Evolutionary conservation across 2,113 vertebrate species (phyloP).

Genomic region (Mesocricetus auratus): DNA sequence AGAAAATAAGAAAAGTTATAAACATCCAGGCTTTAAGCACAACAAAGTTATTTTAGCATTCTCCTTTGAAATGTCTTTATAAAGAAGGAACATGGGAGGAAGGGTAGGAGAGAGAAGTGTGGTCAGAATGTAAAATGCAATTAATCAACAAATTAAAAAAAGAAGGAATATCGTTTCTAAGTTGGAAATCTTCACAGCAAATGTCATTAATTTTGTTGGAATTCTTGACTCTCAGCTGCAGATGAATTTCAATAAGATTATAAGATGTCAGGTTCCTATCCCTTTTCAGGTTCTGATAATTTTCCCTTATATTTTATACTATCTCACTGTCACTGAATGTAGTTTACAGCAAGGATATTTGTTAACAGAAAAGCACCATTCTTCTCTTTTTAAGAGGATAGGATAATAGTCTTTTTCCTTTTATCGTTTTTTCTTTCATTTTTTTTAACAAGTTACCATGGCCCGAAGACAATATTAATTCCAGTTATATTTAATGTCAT

Average conservation of each 20-base stretch:
- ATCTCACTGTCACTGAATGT: neutral
- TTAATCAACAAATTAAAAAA: too few species aligned
- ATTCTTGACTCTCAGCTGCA: neutral
- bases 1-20: neutral
- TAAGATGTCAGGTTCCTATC: neutral
- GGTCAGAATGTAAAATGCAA: too few species aligned
- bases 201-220: neutral
- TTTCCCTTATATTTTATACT: neutral
- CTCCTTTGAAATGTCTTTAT: neutral
- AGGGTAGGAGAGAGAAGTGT: too few species aligned
- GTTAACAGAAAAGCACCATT: neutral
- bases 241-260: neutral
- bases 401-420: neutral
- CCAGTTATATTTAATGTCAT: neutral
- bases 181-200: neutral
- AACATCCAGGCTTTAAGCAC: neutral
- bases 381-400: neutral
- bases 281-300: too few species aligned
- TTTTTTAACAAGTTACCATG: neutral
- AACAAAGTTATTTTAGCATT: neutral
- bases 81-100: too few species aligned
- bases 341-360: neutral
- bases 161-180: neutral
- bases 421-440: fast-evolving
- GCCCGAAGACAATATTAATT: neutral